Conservation (phyloP, 2,888 invertebrate species). For the Eristalis tenax region DNA sequence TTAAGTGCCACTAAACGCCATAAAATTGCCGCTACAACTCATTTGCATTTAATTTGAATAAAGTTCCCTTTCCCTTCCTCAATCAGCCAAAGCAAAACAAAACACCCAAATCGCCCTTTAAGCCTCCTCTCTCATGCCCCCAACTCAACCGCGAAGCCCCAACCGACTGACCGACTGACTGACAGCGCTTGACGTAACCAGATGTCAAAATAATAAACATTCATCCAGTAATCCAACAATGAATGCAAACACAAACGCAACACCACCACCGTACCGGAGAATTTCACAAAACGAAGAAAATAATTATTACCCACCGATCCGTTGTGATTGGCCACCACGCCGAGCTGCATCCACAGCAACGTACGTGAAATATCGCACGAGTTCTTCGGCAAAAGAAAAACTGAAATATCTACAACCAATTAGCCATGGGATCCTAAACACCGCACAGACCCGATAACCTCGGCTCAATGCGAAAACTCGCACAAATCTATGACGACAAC, state of each 20-base stretch:
- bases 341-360: slow-evolving; percentile 21
- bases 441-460: slow-evolving; percentile 10
- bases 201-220: slow-evolving; percentile 53
- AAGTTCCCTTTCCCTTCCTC: not conserved
- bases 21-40: slow-evolving; percentile 5
- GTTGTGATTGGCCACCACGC: not conserved
- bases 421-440: slow-evolving; percentile 23
- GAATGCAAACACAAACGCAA: slow-evolving; percentile 40
- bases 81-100: not conserved
- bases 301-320: slow-evolving; percentile 19
- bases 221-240: slow-evolving; percentile 15
- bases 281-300: slow-evolving; percentile 38
- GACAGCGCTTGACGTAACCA: slow-evolving; percentile 31
- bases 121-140: not conserved
- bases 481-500: slow-evolving; percentile 54
- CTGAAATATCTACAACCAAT: slow-evolving; percentile 6
- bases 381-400: slow-evolving; percentile 2
- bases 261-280: not conserved
- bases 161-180: not conserved
- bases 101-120: not conserved
- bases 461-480: slow-evolving; percentile 51
- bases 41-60: not conserved
- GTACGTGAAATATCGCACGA: slow-evolving; percentile 60
- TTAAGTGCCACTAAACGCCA: slow-evolving; percentile 18
- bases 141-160: not conserved